Base-by-base conservation (phyloP, 2,888 invertebrate species). In the Dasypolia templi region DNA sequence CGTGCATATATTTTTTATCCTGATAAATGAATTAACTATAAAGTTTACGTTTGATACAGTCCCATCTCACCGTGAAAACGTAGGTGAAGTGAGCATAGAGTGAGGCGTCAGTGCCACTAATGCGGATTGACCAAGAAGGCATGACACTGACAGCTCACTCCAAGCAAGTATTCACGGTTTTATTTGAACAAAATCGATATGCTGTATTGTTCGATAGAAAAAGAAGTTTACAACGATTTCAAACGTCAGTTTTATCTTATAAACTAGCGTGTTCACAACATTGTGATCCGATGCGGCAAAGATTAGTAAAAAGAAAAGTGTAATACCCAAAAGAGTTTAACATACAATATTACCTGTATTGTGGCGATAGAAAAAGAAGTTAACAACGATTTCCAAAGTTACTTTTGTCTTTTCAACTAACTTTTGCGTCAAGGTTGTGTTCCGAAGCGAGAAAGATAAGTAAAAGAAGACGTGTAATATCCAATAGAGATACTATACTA, bases 131-230 rank as follows among this genome's bases (percentile, higher is more conserved):
- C n/a, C n/a, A n/a, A n/a, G n/a, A n/a, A n/a, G n/a, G n/a, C n/a
- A n/a, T n/a, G n/a, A n/a, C n/a, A n/a, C n/a, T n/a, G n/a, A n/a
- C n/a, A n/a, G n/a, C n/a, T n/a, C n/a, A n/a, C n/a, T n/a, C n/a
- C n/a, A n/a, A n/a, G n/a, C n/a, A n/a, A n/a, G n/a, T n/a, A n/a
- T n/a, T n/a, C n/a, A n/a, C n/a, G n/a, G n/a, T n/a, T n/a, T n/a
- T n/a, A n/a, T n/a, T n/a, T n/a, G n/a, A n/a, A n/a, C n/a, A n/a
- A n/a, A n/a, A n/a, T n/a, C n/a, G n/a, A n/a, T n/a, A n/a, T n/a
- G n/a, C 53, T 63, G 39, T 46, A 72, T 72, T 63, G 46, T 77
- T 69, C 44, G 26, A 66, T 44, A 55, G 12, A 72, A 72, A 77
- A 81, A 63, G 35, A 58, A 44, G 68, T 55, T 59, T 56, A 70